phyloP scores from a whole-genome alignment of 2,113 vertebrate species.

The Asarcornis scutulata region DNA sequence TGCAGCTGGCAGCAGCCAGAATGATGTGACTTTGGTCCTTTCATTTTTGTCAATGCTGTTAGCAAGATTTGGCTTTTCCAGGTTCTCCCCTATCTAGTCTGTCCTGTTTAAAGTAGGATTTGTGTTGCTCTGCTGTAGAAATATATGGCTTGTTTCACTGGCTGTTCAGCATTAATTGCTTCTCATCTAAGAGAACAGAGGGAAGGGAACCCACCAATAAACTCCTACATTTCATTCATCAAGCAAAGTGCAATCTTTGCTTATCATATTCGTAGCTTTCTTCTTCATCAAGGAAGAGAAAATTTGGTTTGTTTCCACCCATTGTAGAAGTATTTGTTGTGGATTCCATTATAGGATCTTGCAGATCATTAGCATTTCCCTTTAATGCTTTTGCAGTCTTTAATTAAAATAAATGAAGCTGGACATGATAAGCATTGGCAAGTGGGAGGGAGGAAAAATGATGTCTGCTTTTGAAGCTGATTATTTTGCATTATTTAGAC shows the following conservation, averaged over 20 bases:
- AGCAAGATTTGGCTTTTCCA: neutral
- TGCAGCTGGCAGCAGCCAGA: neutral
- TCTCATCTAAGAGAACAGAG: neutral
- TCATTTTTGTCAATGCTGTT: neutral
- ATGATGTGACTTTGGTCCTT: neutral
- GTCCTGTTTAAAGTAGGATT: neutral
- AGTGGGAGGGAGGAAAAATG: neutral
- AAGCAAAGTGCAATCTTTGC: neutral
- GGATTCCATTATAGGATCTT: neutral
- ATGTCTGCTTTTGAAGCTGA: neutral
- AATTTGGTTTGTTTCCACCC: neutral
- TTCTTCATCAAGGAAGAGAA: neutral
- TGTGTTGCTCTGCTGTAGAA: neutral
- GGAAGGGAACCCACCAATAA: neutral
- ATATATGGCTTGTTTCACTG: neutral
- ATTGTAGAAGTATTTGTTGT: neutral
- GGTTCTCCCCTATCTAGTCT: neutral
- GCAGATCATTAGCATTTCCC: neutral
- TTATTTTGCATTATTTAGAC: conserved; percentile 1
- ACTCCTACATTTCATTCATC: neutral
- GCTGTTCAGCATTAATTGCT: neutral
- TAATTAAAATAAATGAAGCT: conserved; percentile 2
- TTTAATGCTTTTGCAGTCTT: neutral
- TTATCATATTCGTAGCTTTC: neutral
- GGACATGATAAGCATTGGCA: neutral